These are phyloP conservation scores for Notarius quadriscutis DNA, from an alignment of 2,113 vertebrate species.

Conservation along the genomic window DNA sequence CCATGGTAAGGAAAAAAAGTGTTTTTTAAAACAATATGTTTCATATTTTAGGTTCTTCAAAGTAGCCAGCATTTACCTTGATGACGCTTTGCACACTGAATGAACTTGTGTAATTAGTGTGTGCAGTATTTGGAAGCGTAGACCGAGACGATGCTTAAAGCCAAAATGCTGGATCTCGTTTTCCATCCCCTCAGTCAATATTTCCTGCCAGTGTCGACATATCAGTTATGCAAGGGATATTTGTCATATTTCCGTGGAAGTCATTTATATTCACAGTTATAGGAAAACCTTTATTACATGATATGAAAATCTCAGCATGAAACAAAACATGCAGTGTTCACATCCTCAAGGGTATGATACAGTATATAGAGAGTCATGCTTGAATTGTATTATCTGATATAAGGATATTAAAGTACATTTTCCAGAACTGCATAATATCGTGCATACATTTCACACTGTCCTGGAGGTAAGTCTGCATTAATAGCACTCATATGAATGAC, in stretches of 20 bases:
- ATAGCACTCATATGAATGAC: neutral
- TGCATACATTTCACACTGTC: neutral
- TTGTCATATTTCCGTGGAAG: constrained; percentile 11
- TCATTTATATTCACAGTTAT: constrained; percentile 6
- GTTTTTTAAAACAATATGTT: neutral
- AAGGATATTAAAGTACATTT: neutral
- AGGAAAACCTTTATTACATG: neutral
- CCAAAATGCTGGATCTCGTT: constrained; percentile 7
- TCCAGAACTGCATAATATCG: neutral
- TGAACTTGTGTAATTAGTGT: neutral
- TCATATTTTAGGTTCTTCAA: neutral
- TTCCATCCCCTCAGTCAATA: constrained; percentile 18
- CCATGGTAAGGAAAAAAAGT: too few species aligned
- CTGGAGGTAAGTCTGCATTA: neutral
- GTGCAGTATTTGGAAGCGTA: neutral
- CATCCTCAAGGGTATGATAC: neutral
- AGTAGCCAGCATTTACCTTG: neutral
- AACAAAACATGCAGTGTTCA: neutral
- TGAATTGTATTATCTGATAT: neutral
- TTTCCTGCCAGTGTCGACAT: constrained; percentile 13
- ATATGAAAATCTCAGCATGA: neutral
- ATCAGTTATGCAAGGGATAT: constrained; percentile 35
- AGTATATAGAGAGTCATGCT: neutral
- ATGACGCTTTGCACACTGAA: neutral
- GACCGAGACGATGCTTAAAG: neutral